These are phyloP conservation scores for Alentia gelatinosa DNA, from an alignment of 2,888 invertebrate genomes.

Conservation along the genomic window DNA sequence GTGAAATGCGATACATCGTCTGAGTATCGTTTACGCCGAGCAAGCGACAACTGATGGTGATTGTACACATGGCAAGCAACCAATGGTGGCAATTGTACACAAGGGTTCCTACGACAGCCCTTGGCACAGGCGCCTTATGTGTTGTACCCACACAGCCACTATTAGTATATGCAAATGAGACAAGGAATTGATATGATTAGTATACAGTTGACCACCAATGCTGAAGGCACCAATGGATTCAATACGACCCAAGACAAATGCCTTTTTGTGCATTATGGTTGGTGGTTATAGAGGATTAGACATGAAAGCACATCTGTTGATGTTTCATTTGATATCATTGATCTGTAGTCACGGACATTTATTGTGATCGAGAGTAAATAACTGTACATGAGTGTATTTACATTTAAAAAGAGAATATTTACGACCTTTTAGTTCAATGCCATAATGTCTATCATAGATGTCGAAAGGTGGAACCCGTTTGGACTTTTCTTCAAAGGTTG, in stretches of 20 bases:
- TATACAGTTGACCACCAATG: background rate
- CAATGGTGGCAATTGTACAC: constrained; percentile 10
- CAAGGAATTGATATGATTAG: constrained; percentile 3
- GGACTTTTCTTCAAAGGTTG: no score
- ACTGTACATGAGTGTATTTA: no score
- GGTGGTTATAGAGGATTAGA: background rate
- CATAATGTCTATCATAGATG: no score
- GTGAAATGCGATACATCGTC: background rate
- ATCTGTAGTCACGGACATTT: background rate
- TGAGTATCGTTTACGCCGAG: background rate
- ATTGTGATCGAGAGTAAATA: background rate
- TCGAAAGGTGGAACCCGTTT: no score
- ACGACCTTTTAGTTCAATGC: no score
- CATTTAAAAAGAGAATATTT: no score
- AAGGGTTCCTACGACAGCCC: background rate
- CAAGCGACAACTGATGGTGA: constrained; percentile 16
- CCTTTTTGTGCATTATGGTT: background rate
- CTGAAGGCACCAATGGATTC: background rate
- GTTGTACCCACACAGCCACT: background rate
- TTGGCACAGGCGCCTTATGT: background rate
- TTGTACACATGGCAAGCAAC: background rate
- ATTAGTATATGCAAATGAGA: constrained; percentile 6
- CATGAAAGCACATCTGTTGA: background rate
- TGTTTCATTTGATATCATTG: background rate
- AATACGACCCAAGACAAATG: background rate